Base-by-base conservation (phyloP, 2,888 invertebrate species). In the Nephrocerus scutellatus region DNA sequence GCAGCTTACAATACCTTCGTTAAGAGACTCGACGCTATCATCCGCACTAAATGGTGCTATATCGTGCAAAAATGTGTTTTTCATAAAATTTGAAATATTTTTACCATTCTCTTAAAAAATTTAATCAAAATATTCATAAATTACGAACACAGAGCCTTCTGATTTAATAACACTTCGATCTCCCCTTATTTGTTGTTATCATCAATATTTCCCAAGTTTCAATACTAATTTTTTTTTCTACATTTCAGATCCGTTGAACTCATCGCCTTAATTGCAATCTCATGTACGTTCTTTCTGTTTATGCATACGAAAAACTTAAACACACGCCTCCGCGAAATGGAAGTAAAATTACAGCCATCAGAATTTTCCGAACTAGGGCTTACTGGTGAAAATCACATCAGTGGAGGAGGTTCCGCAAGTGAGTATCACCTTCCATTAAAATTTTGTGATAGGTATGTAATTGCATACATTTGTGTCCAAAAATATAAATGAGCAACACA, bases 301-400 rank as follows among this genome's bases (percentile, higher is more conserved):
- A 74, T 88, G 49, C 88, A 88, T 72, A 88, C 87, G 34, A 73
- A 85, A 53, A 85, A 85, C 63, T 72, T 88, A 44, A 84, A 83
- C 71, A 83, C 83, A 46, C 80, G 83, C 63, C 74, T 88, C 48
- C 78, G 77, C 47, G 82, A 85, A 65, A 87, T 87, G 83, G 82
- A 87, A 67, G 79, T 81, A 33, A 76, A 76, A 60, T 73, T 85
- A 49, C 80, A 80, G 55, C 79, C 80, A 26, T 77, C 77, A 40
- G 75, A 75, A 48, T 72, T 74, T 46, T 68, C 68, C 47, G 67
- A 66, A 43, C 57, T 68, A 39, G 68, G 66, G 45, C 62, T 72
- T 44, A 65, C 62, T 43, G 60, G 56, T 38, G 57, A 59, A 49
- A 66, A 67, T 54, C 63, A 65, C 49, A 56, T 65, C 40, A 59